Base-by-base conservation (phyloP, 2,113 vertebrate species). In the Caloenas nicobarica region DNA sequence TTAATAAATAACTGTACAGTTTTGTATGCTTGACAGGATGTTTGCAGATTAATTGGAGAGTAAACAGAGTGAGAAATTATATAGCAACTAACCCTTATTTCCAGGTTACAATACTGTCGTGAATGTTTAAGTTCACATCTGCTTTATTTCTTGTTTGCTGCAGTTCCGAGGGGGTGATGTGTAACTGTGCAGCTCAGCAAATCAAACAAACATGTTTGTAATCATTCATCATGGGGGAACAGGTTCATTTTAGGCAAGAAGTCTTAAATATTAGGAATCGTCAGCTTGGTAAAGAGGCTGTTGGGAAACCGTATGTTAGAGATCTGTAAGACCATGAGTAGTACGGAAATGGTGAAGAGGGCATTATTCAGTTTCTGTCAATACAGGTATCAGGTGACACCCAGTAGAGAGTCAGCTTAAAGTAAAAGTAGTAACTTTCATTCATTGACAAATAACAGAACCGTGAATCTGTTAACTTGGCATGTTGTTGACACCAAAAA, bases 1-100 rank as follows among this genome's bases (percentile, higher is more conserved):
- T 97, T 98, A 98, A 97, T 97, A 95, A 95, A 80, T 95, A 96
- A 97, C 78, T 81, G 28, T 42, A 57, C 46, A 79, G 68, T 66
- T 96, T 94, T 80, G 28, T 95, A 50, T 86, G 51, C 60, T 85
- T 94, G 70, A 95, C 42, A 78, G n/a, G 46, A 81, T 86, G 51
- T 91, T 85, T 91, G n/a, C 28, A 81, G 89, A 38, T 89, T 86
- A 89, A 80, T 79, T 25, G 1, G 46, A 84, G 38, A 40, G 17
- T 36, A 80, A 80, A 46, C 11, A 74, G 53, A 51, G 62, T 18
- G 51, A 94, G 56, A 87, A 81, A 83, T 83, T 62, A 24, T 29
- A 17, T 31, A 74, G 26, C 34, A 79, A 24, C 22, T 82, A 80
- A 68, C 9, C 25, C 16, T 68, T 89, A 72, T 53, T 62, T 93